Conservation (phyloP, 2,888 invertebrate genomes). For the Dolichopus griseipennis region DNA sequence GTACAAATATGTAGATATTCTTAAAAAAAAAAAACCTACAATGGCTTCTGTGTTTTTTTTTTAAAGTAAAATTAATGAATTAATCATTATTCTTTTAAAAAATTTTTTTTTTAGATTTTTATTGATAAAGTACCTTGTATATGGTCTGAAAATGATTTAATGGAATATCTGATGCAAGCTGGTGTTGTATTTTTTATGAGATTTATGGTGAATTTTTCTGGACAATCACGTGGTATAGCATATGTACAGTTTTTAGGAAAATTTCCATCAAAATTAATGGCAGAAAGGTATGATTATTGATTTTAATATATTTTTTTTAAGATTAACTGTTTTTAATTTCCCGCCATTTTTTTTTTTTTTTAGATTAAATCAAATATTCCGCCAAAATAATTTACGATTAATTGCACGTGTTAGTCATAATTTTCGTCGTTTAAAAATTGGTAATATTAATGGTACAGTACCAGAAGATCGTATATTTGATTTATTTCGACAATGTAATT, state of each 20-base stretch:
- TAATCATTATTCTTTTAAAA: not conserved
- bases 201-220: conserved; percentile 31
- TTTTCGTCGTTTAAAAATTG: conserved; percentile 1
- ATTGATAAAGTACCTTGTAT: not conserved
- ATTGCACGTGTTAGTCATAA: not conserved
- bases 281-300: not conserved
- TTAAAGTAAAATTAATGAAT: not conserved
- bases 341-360: not conserved
- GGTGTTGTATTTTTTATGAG: conserved; percentile 25
- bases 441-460: not conserved
- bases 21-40: not conserved
- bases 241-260: conserved; percentile 30
- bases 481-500: not conserved
- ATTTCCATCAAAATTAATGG: not conserved
- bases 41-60: too few species aligned
- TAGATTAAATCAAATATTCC: not conserved
- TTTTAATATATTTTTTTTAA: not conserved
- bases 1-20: not conserved
- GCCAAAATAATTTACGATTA: not conserved
- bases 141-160: not conserved
- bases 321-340: not conserved
- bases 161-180: not conserved
- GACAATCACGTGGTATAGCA: conserved; percentile 31
- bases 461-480: not conserved
- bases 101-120: not conserved